Evolutionary conservation across 2,888 invertebrate species (phyloP), one percentile per base, ranked within the genome.

Genomic region (Alcis repandata): DNA sequence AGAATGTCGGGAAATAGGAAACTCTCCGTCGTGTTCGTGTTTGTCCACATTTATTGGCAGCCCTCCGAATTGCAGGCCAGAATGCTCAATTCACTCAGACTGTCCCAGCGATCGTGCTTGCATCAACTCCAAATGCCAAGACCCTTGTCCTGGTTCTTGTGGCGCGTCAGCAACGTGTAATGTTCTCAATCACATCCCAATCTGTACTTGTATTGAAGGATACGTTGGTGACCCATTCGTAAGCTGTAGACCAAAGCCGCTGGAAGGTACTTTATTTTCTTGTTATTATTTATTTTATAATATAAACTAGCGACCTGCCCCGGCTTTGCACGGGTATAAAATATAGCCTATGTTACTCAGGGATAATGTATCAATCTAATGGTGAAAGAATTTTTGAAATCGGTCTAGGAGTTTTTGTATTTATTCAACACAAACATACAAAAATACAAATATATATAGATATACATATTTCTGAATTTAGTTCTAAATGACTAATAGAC

Each of bases 121-220:
- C 80, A 95, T 97, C 54, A 95, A 95, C 69, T 95, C 96, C 57
- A 96, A 95, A 82, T 97, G 97, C 78, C 92, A 91, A 68, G 96
- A 97, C 85, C 97, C 97, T 17, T 97, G 97, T 76, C 96, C 95
- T 2, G 97, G 97, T 19, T 95, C 96, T 43, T 97, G 96, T 78
- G 96, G 96, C 53, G 77, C 94, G 59, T 91, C 92, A 68, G 94
- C 96, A 51, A 86, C 91, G 54, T 95, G 96, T 79, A 90, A 80
- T 56, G 96, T 97, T 32, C 94, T 95, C 40, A 96, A 96, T 82
- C 97, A 97, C 76, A 95, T 95, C 68, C 96, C 97, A 8, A 95
- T 95, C 53, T 98, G 97, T 81, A 94, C 95, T 8, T 97, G 97
- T 77, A 89, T 95, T 10, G 94, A 95, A 54, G 96, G 95, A 67